Conservation (phyloP, 2,113 vertebrate genomes). For the Seriola quinqueradiata region DNA sequence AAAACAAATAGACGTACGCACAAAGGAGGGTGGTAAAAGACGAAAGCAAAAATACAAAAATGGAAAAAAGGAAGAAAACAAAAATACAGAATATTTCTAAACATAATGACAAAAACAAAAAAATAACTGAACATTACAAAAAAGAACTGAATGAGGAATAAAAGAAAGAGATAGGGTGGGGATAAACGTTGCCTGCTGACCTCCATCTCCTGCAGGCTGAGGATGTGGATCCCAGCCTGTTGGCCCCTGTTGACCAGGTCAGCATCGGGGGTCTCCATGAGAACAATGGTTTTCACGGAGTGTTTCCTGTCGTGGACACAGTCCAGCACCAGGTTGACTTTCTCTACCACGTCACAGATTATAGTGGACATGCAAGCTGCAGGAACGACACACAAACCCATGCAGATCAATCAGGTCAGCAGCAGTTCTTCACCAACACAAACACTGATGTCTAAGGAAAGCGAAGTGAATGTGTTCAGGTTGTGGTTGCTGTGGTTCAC, state of each 20-base stretch:
- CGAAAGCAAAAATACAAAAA: neutral
- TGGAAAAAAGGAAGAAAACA: neutral
- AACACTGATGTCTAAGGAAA: neutral
- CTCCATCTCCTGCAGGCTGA: slow-evolving; percentile 89
- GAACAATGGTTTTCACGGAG: slow-evolving; percentile 86
- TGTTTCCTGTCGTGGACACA: slow-evolving; percentile 82
- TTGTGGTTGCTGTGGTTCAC: slow-evolving; percentile 69
- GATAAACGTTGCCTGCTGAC: slow-evolving; percentile 67
- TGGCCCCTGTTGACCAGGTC: slow-evolving; percentile 86
- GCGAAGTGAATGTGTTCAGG: too few relatives aligned
- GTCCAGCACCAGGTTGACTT: slow-evolving; percentile 87
- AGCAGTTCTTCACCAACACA: neutral
- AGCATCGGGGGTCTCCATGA: slow-evolving; percentile 87
- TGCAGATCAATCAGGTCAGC: neutral
- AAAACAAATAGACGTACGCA: neutral
- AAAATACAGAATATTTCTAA: neutral
- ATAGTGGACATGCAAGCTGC: slow-evolving; percentile 89
- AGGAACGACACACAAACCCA: slow-evolving; percentile 10
- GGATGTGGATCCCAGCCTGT: slow-evolving; percentile 87
- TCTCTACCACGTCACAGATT: slow-evolving; percentile 90
- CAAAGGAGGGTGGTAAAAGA: too few relatives aligned
- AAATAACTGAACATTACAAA: too few relatives aligned
- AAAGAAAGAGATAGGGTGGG: neutral
- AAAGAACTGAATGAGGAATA: neutral
- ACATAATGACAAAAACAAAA: too few relatives aligned